Evolutionary conservation across 2,888 invertebrate species (phyloP).

Genomic region (Brachyopa scutellaris): DNA sequence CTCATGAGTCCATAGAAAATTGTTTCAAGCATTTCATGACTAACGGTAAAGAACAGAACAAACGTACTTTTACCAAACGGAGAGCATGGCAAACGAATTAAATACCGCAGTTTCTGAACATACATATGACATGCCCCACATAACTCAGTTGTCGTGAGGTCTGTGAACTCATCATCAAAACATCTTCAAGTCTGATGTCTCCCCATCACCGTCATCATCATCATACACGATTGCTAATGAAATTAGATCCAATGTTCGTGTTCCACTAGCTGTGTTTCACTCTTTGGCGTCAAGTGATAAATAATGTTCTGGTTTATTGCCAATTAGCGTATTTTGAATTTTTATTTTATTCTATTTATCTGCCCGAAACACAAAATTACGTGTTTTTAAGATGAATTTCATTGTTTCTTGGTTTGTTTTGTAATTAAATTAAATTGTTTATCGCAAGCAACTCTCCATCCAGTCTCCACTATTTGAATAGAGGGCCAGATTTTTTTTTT

Average conservation of each 20-base stretch:
- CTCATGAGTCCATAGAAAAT: too few species aligned
- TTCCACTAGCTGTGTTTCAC: neutral
- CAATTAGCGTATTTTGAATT: constrained; percentile 49
- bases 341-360: constrained; percentile 32
- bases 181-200: neutral
- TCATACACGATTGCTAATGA: constrained; percentile 21
- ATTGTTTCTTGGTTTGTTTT: neutral
- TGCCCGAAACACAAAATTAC: too few species aligned
- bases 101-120: too few species aligned
- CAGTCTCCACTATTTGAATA: neutral
- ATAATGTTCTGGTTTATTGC: constrained; percentile 54
- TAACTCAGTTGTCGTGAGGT: constrained; percentile 9
- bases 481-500: too few species aligned
- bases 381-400: neutral
- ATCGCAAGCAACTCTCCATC: constrained; percentile 2
- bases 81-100: too few species aligned
- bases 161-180: constrained; percentile 17
- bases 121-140: constrained; percentile 21
- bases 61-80: too few species aligned
- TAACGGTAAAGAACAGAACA: too few species aligned
- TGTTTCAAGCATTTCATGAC: too few species aligned
- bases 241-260: constrained; percentile 23
- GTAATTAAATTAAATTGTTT: constrained; percentile 39
- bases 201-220: constrained; percentile 6
- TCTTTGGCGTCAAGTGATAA: constrained; percentile 56